Percentiles rank a stretch among this genome's conserved stretches.
These are phyloP conservation scores for Polyergus mexicanus DNA, from an alignment of 1,140 invertebrate species.

Conservation along the genomic window DNA sequence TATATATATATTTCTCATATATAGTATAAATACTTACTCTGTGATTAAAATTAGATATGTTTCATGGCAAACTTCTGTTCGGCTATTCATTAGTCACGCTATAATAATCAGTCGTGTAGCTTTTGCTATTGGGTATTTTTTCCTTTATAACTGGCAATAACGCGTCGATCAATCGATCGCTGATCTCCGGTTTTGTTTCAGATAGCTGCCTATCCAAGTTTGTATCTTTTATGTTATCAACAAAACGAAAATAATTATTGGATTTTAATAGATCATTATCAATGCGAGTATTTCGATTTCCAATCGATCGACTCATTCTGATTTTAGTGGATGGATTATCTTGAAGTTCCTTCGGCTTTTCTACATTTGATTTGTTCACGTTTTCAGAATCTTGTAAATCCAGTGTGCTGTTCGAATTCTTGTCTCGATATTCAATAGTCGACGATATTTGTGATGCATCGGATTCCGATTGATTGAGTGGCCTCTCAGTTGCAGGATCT, in stretches of 20 bases:
- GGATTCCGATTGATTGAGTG: neutral
- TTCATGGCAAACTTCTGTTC: neutral
- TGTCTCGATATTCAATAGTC: neutral
- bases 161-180: neutral
- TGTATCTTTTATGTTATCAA: neutral
- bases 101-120: neutral
- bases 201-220: neutral
- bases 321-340: neutral
- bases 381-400: neutral
- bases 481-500: neutral
- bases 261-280: neutral
- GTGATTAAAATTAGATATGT: conserved; percentile 1
- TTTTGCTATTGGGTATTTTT: neutral
- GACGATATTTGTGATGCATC: neutral
- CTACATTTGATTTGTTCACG: neutral
- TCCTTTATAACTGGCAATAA: neutral
- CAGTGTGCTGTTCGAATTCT: neutral
- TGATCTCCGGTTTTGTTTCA: neutral
- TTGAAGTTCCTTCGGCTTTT: neutral
- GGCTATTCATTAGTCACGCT: too few relatives aligned
- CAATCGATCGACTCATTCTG: neutral
- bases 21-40: conserved; percentile 3
- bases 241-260: neutral
- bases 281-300: neutral
- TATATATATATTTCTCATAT: neutral